These are phyloP conservation scores for Hydropotes inermis DNA, from an alignment of 2,113 vertebrate genomes.

Conservation along the genomic window DNA sequence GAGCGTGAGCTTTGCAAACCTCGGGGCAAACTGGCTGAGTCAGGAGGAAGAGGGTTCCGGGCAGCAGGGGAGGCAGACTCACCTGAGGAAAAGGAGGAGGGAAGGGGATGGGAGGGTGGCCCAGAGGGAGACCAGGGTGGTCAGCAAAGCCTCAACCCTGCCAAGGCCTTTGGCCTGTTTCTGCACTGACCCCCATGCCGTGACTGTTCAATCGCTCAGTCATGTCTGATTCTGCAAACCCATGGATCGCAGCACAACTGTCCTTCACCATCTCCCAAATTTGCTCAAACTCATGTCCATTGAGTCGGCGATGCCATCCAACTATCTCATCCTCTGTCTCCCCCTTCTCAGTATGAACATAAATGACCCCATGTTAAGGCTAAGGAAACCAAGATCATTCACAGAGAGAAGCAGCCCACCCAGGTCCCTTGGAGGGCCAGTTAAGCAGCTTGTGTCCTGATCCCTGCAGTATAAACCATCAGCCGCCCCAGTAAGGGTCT, in stretches of 20 bases:
- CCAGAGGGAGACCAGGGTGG: neutral
- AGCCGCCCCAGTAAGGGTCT: neutral
- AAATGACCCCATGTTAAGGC: neutral
- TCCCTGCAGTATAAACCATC: neutral
- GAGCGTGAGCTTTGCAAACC: neutral
- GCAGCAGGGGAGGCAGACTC: neutral
- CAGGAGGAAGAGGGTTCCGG: neutral
- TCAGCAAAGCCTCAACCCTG: neutral
- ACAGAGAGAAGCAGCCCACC: neutral
- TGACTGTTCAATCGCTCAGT: neutral
- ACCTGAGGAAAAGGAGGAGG: neutral
- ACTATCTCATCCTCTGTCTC: neutral
- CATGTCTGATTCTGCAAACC: neutral
- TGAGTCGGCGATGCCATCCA: neutral
- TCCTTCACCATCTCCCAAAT: neutral
- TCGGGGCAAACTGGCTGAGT: neutral
- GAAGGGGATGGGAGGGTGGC: neutral
- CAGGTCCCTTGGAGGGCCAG: neutral
- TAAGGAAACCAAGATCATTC: neutral
- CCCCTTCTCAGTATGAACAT: neutral
- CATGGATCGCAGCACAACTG: neutral
- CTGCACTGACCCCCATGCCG: neutral
- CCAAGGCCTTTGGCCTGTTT: neutral
- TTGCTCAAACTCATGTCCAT: neutral
- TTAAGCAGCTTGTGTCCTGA: too few relatives aligned